Evolutionary conservation across 1,140 invertebrate species (phyloP), one percentile per base, ranked within the genome.

Genomic region (Mya arenaria): DNA sequence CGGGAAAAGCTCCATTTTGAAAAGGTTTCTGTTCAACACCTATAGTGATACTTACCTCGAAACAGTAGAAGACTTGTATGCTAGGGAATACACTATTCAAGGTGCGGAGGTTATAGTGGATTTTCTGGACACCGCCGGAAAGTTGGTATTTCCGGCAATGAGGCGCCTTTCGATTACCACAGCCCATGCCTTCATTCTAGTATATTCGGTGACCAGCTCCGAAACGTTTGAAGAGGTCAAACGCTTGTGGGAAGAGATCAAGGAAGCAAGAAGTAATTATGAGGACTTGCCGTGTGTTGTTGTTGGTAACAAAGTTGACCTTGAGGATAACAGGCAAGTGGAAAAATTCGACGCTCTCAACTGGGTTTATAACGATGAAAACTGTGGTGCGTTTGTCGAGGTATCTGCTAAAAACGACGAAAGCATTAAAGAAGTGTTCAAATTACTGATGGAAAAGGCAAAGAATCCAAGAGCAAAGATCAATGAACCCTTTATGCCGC

Each of bases 21-120:
- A 96, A 86, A 94, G 97, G 65, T 96, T 98, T 88, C 94, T 98
- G 23, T 96, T 96, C 89, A 96, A 97, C 89, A 96, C 95, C 8
- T 98, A 96, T 90, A 94, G 94, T 17, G 96, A 97, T 85, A 96
- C 96, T 87, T 98, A 98, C 90, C 94, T 95, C 84, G 96, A 96
- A 81, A 98, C 97, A 0, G 96, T 98, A 3, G 97, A 98, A 90
- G 97, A 98, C 91, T 93, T 98, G 1, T 97, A 97, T 90, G 97
- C 96, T 87, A 94, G 96, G 63, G 96, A 98, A 92, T 98, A 96
- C 90, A 95, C 97, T 84, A 93, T 98, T 37, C 84, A 91, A 52
- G 92, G 91, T 10, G 72, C 85, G 1, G 77, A 85, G 23, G 82
- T 91, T 81, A 87, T 92, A 73, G 96, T 98, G 52, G 97, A 98